Conservation (phyloP, 2,888 invertebrate species). For the Leptogaster cylindrica region DNA sequence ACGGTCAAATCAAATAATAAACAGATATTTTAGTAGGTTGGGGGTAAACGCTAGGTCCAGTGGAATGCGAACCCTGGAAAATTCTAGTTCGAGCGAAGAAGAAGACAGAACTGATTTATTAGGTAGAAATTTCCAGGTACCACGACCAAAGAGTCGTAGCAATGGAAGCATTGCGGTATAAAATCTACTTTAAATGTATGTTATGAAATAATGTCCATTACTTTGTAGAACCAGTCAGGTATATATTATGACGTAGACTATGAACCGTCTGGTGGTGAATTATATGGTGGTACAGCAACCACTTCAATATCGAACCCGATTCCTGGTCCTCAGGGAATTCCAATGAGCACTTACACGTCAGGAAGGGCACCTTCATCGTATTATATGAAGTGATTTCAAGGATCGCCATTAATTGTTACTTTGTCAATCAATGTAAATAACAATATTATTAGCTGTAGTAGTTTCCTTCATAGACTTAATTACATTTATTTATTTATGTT, state of each 20-base stretch:
- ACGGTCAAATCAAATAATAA: neutral
- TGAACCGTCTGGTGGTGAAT: constrained; percentile 69
- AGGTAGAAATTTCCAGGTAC: constrained; percentile 75
- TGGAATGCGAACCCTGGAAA: constrained; percentile 64
- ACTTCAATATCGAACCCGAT: constrained; percentile 67
- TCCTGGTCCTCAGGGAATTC: constrained; percentile 72
- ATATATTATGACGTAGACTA: constrained; percentile 91
- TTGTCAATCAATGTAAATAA: too few relatives aligned
- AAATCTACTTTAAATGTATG: constrained; percentile 5
- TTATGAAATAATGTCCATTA: constrained; percentile 50
- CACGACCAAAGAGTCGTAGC: constrained; percentile 82
- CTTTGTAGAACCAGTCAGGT: constrained; percentile 81
- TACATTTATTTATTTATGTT: too few relatives aligned
- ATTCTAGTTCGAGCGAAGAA: constrained; percentile 67
- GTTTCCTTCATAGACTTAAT: too few relatives aligned
- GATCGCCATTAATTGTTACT: too few relatives aligned
- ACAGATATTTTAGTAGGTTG: constrained; percentile 54
- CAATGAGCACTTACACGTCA: constrained; percentile 83
- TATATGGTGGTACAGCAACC: constrained; percentile 62
- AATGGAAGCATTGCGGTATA: constrained; percentile 65
- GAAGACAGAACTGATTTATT: constrained; percentile 81
- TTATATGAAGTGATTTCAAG: constrained; percentile 60
- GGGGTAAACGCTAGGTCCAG: constrained; percentile 61
- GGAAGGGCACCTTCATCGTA: constrained; percentile 70
- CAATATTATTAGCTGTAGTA: too few relatives aligned